Conservation (phyloP, 2,888 invertebrate species). For the Dorcus hopei region DNA sequence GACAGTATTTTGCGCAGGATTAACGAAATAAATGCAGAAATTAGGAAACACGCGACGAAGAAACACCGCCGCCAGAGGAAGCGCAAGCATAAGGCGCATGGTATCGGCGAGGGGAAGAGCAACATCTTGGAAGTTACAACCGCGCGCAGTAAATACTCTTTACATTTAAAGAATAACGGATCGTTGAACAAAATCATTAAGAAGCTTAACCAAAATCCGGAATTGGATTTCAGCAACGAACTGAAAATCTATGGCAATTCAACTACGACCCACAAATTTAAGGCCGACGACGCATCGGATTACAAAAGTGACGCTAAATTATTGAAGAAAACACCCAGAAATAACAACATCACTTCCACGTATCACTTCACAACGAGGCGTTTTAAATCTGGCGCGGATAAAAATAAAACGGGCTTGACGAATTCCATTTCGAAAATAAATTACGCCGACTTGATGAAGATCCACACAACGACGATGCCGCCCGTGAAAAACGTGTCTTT, state of each 20-base stretch:
- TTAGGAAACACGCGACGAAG: background rate
- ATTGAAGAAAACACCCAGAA: too few species aligned
- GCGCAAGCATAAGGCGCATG: background rate
- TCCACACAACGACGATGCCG: conserved; percentile 9
- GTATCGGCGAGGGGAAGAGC: conserved; percentile 1
- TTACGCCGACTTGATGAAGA: conserved; percentile 8
- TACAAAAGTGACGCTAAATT: too few species aligned
- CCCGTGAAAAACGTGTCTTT: conserved; percentile 5
- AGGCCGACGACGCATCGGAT: too few species aligned
- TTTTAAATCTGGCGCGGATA: too few species aligned
- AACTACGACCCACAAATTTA: background rate
- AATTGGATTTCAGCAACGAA: conserved; percentile 20
- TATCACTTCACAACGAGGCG: too few species aligned
- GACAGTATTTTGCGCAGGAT: background rate
- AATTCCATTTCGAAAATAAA: conserved; percentile 2
- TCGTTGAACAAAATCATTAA: conserved; percentile 19
- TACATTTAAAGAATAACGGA: conserved; percentile 11
- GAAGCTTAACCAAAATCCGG: conserved; percentile 24
- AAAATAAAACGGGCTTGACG: too few species aligned
- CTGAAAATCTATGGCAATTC: conserved; percentile 1
- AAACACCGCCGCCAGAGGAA: background rate
- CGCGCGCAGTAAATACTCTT: background rate
- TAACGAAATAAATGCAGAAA: conserved; percentile 2
- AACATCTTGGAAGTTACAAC: conserved; percentile 19
- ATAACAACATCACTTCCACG: too few species aligned